Evolutionary conservation across 2,888 invertebrate genomes (phyloP), one percentile per base, ranked within the genome.

Genomic region (Ennomos fuscantarius): DNA sequence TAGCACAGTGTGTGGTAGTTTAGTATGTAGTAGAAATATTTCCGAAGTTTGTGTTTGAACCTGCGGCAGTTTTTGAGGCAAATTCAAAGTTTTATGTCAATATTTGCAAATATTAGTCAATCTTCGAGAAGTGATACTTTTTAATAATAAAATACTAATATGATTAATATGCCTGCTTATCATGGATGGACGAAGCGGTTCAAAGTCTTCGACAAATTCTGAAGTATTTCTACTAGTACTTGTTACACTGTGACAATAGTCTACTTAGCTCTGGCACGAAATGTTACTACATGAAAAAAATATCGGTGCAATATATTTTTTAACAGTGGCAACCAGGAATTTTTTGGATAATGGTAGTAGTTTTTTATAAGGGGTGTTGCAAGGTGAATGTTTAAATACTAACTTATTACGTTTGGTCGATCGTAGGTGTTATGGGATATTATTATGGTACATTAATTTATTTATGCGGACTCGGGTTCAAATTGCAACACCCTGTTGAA

Each of bases 221-320:
- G 24, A 24, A 1, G 2, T 35, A 35, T 52, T 31, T 58, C 48
- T 58, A 40, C 44, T 58, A n/a, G n/a, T n/a, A 41, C 48, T 52
- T 32, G 13, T 41, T 42, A 47, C 52, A 74, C 74, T 48, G 48
- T 43, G 11, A 13, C 52, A 48, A 37, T 44, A 58, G 44, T 48
- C 72, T 72, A 62, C 55, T 75, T 78, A 75, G 68, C 74, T 73
- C 74, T 70, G 75, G 78, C 82, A 79, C 78, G 76, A 78, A 74
- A 67, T 76, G 80, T 76, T 74, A 70, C 72, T 72, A 65, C 65
- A 62, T 53, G 66, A 69, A 74, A 81, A 78, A 71, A 71, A 70
- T 76, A 73, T 79, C 70, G 82, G 86, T 89, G 89, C 87, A 89
- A 87, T 58, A 58, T 87, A 82, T 81, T 73, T 74, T 78, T 79